Evolutionary conservation across 2,888 invertebrate species (phyloP).

Genomic region (Aleiodes testaceus): DNA sequence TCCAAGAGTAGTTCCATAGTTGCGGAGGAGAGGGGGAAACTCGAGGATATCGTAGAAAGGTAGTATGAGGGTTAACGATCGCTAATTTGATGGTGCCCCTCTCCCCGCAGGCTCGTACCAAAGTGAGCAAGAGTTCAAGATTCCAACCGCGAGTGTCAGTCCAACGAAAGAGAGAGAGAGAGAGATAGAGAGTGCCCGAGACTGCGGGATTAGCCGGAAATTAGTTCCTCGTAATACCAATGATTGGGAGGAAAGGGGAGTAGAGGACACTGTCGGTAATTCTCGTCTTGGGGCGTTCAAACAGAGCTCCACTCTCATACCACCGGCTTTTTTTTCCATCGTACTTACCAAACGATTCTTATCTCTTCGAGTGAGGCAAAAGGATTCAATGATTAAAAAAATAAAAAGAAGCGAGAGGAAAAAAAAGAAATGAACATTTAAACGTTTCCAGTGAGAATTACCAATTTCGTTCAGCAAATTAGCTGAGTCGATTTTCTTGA

Average conservation of each 20-base stretch:
- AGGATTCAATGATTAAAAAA: constrained; percentile 31
- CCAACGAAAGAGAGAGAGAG: too few relatives aligned
- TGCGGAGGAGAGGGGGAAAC: neutral
- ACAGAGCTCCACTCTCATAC: constrained; percentile 2
- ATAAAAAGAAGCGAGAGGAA: neutral
- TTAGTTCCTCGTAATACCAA: constrained; percentile 38
- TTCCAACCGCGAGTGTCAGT: constrained; percentile 3
- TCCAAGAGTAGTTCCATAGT: constrained; percentile 9
- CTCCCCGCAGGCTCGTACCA: constrained; percentile 7
- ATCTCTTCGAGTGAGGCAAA: constrained; percentile 34
- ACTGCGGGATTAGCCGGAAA: constrained; percentile 37
- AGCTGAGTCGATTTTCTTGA: constrained; percentile 35
- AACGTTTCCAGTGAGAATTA: constrained; percentile 33
- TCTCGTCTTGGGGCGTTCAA: constrained; percentile 35
- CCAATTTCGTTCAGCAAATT: constrained; percentile 38
- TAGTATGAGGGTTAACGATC: constrained; percentile 41
- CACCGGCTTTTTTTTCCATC: constrained; percentile 32
- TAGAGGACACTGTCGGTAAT: constrained; percentile 28
- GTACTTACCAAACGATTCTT: constrained; percentile 31
- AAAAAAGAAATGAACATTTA: constrained; percentile 27
- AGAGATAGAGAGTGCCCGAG: constrained; percentile 4
- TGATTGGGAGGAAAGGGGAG: constrained; percentile 32
- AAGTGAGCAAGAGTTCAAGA: constrained; percentile 40
- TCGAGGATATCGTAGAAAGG: neutral
- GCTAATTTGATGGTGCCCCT: constrained; percentile 41